Conservation (phyloP, 1,140 invertebrate species). For the Tribolium castaneum region DNA sequence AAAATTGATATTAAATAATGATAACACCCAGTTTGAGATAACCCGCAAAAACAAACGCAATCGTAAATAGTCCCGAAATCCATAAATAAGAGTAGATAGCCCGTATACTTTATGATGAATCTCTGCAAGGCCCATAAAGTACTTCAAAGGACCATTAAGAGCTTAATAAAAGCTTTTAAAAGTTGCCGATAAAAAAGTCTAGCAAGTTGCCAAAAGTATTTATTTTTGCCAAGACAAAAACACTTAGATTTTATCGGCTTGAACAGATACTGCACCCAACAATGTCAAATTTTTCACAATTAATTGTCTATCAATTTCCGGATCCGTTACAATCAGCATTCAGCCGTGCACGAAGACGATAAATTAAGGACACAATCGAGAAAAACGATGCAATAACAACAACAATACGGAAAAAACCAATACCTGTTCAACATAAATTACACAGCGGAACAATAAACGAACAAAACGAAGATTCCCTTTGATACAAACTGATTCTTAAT, state of each 20-base stretch:
- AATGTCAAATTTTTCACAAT: not conserved
- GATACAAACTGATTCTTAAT: conserved; percentile 8
- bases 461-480: not conserved
- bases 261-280: not conserved
- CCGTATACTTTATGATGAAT: not conserved
- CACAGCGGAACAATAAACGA: conserved; percentile 1
- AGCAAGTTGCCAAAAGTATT: not conserved
- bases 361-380: not conserved
- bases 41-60: not conserved
- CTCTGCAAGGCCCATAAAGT: not conserved
- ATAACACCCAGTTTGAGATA: not conserved
- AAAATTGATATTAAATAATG: not conserved
- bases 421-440: conserved; percentile 30
- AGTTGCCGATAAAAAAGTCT: not conserved
- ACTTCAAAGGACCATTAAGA: not conserved
- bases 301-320: not conserved
- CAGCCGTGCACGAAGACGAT: not conserved
- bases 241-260: not conserved
- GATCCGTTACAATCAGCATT: not conserved
- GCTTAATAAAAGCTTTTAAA: not conserved
- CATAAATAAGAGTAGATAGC: not conserved
- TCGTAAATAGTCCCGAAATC: not conserved
- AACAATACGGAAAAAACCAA: conserved; percentile 16
- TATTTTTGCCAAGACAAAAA: not conserved
- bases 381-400: conserved; percentile 18